Conservation (phyloP, 2,888 invertebrate species). For the Melieria picta region DNA sequence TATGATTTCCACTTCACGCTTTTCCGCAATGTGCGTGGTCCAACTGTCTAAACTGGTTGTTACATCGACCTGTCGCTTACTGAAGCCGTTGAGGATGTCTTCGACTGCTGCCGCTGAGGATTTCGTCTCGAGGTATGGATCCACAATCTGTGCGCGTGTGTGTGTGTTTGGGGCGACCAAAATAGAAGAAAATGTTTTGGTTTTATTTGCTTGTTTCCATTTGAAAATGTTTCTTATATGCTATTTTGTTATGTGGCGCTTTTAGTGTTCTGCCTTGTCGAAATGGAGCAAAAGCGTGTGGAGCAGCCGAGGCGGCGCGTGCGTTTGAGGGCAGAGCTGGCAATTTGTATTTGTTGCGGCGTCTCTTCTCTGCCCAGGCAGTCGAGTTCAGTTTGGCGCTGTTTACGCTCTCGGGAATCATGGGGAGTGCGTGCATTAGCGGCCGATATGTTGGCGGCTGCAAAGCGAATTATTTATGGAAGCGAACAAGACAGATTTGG, state of each 20-base stretch:
- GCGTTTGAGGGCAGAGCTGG: too few relatives aligned
- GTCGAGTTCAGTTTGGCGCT: constrained; percentile 1
- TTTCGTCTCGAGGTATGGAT: constrained; percentile 76
- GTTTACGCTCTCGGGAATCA: neutral
- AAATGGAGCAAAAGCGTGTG: constrained; percentile 1
- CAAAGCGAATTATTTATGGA: constrained; percentile 1
- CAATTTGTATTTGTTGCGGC: too few relatives aligned
- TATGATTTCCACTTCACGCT: constrained; percentile 67
- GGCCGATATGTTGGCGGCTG: constrained; percentile 23
- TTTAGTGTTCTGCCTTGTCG: constrained; percentile 33
- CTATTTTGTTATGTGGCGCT: neutral
- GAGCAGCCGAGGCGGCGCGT: neutral
- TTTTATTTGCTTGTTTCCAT: constrained; percentile 32
- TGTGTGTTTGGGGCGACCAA: constrained; percentile 35
- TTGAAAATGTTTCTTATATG: constrained; percentile 10
- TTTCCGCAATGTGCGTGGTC: constrained; percentile 73
- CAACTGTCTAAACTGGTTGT: constrained; percentile 78
- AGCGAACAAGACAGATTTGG: neutral
- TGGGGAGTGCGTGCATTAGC: constrained; percentile 10
- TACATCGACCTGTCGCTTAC: constrained; percentile 73
- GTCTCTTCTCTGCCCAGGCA: too few relatives aligned
- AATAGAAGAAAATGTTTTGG: constrained; percentile 44
- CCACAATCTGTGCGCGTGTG: constrained; percentile 68
- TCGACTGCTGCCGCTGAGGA: constrained; percentile 75
- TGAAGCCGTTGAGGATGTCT: constrained; percentile 75